These are phyloP conservation scores for Calliphora vicina DNA, from an alignment of 1,140 invertebrate species.

Conservation along the genomic window DNA sequence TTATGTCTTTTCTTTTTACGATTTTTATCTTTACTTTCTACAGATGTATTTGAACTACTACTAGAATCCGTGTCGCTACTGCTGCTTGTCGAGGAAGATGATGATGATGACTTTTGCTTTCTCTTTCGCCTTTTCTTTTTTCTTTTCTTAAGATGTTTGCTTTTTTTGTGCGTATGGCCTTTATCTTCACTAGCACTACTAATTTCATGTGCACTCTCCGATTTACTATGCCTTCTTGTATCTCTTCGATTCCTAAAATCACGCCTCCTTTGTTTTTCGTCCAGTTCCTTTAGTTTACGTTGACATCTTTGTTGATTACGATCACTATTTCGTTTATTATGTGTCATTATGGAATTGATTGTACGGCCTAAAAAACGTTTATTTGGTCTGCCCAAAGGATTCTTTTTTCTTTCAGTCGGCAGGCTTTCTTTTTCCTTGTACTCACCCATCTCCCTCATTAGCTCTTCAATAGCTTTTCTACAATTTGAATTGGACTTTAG, in stretches of 20 bases:
- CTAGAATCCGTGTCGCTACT: constrained; percentile 38
- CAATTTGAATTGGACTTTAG: background rate
- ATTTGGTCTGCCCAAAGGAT: constrained; percentile 54
- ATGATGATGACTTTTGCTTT: background rate
- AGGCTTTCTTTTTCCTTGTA: background rate
- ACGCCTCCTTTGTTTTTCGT: constrained; percentile 15
- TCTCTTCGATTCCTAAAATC: background rate
- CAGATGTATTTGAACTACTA: background rate
- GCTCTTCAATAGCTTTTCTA: constrained; percentile 13
- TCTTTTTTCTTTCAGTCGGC: constrained; percentile 52
- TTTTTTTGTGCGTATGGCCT: background rate
- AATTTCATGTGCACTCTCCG: constrained; percentile 3
- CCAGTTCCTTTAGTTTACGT: constrained; percentile 33
- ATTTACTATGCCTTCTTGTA: background rate
- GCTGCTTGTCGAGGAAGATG: background rate
- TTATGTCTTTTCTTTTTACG: constrained; percentile 23
- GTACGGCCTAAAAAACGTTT: constrained; percentile 53
- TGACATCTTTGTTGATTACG: constrained; percentile 27
- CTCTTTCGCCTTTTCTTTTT: constrained; percentile 13
- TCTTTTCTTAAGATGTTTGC: background rate
- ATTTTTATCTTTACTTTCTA: constrained; percentile 41
- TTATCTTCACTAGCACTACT: background rate
- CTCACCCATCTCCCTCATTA: background rate
- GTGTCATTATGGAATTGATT: constrained; percentile 42
- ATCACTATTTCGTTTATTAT: constrained; percentile 45